Evolutionary conservation across 2,113 vertebrate species (phyloP).

Genomic region (Pollachius pollachius): DNA sequence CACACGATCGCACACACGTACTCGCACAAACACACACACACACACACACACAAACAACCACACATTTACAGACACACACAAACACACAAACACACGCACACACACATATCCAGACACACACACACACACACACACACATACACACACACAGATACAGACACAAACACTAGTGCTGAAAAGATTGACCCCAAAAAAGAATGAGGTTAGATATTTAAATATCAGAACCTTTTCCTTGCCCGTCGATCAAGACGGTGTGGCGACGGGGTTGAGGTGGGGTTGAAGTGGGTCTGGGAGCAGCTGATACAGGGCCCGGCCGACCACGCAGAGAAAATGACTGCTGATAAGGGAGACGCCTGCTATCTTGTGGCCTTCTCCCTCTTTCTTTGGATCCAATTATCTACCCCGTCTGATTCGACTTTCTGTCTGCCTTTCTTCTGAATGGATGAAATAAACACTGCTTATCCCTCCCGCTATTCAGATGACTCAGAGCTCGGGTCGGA

Average conservation of each 20-base stretch:
- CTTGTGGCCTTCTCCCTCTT: constrained; percentile 44
- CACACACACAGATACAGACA: constrained; percentile 4
- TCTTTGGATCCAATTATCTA: constrained; percentile 55
- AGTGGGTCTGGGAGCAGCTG: constrained; percentile 51
- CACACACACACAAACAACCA: too few species aligned
- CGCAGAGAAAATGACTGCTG: constrained; percentile 49
- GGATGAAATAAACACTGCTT: constrained; percentile 22
- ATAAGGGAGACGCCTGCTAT: constrained; percentile 52
- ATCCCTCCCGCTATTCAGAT: constrained; percentile 14
- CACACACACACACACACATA: constrained; percentile 18
- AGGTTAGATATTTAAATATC: constrained; percentile 63
- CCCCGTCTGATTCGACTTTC: constrained; percentile 25
- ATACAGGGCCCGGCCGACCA: constrained; percentile 45
- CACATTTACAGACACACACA: background rate
- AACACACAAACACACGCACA: background rate
- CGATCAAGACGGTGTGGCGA: constrained; percentile 39
- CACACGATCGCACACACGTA: too few species aligned
- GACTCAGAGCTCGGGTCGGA: constrained; percentile 8
- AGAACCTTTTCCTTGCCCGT: constrained; percentile 62
- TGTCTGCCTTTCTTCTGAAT: constrained; percentile 20
- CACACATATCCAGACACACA: background rate
- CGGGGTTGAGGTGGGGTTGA: constrained; percentile 4
- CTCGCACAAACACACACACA: too few species aligned
- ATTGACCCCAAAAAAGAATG: constrained; percentile 42
- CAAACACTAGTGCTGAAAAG: constrained; percentile 38